Base-by-base conservation (phyloP, 2,797 vertebrate species). In the Helicolenus hilgendorfi region DNA sequence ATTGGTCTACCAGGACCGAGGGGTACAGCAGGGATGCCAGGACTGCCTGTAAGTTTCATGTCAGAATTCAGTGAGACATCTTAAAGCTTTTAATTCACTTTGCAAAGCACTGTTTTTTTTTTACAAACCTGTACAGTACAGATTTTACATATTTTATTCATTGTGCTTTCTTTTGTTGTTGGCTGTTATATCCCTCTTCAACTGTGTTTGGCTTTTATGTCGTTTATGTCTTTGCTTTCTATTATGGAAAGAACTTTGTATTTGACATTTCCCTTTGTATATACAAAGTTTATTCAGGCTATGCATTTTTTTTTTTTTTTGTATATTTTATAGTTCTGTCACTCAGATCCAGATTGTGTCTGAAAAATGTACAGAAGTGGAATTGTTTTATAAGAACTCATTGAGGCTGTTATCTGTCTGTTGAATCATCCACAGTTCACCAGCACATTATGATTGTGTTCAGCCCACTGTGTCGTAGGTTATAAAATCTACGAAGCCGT, bases 21-120 rank as follows among this genome's bases (percentile, higher is more conserved):
- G 76, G 98, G 98, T 6, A 59, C 67, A 5, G 69, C 93, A 2
- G 98, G 98, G 15, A 87, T 94, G 71, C 97, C 97, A 0, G 98
- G 98, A 58, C 72, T 93, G 11, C 97, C 91, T 67, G 98, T 98
- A 96, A 97, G 98, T 96, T 35, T 58, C 4, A 29, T 26, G 33
- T 63, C 18, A 24, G 41, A 72, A 15, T 35, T 53, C 31, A 58
- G 13, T 4, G 11, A 24, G 45, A 22, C 5, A 7, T 72, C 10
- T 53, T 60, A 27, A 29, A 77, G 53, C 8, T 41, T 64, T 59
- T 8, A n/a, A 49, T 65, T 35, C 27, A 29, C 15, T 81, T 36
- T 5, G 15, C 3, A 79, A 55, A 71, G 11, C 2, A 11, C 7
- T 11, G 58, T 55, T 31, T 41, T 53, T 26, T 41, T 35, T 45